phyloP scores from a whole-genome alignment of 92 coral and sea anemone genomes.

The Epizoanthus stellaris region DNA sequence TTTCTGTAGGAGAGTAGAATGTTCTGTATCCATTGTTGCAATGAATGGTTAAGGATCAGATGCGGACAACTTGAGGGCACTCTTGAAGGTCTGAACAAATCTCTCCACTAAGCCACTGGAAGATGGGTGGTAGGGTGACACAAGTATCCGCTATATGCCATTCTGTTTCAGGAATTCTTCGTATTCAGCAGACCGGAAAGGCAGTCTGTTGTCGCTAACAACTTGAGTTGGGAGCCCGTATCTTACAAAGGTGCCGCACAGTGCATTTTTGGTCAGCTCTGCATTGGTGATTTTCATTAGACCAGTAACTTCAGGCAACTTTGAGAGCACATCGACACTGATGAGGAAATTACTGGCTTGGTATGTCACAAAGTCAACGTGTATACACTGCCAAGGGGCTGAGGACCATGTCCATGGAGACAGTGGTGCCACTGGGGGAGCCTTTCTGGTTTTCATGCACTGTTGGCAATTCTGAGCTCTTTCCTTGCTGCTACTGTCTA shows the following conservation, averaged over 20 bases:
- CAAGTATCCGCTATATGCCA: slow-evolving; percentile 39
- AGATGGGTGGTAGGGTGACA: slow-evolving; percentile 58
- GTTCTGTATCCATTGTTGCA: no score
- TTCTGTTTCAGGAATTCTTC: slow-evolving; percentile 45
- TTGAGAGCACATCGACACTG: slow-evolving; percentile 53
- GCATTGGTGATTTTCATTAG: slow-evolving; percentile 55
- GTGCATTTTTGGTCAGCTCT: slow-evolving; percentile 41
- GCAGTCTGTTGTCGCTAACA: slow-evolving; percentile 56
- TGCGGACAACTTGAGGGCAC: no score
- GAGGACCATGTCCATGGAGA: neutral
- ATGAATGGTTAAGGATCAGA: no score
- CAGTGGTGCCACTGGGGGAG: slow-evolving; percentile 9
- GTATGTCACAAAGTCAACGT: slow-evolving; percentile 45
- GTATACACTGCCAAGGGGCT: slow-evolving; percentile 9
- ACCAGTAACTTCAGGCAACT: slow-evolving; percentile 63
- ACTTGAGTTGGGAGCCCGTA: slow-evolving; percentile 51
- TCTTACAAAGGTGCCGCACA: slow-evolving; percentile 40
- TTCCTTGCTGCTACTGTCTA: slow-evolving; percentile 18
- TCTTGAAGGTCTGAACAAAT: slow-evolving; percentile 55
- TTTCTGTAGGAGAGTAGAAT: no score
- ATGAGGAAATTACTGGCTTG: slow-evolving; percentile 39
- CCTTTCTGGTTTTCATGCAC: neutral
- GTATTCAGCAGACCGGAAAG: slow-evolving; percentile 51
- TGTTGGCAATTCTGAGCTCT: slow-evolving; percentile 17
- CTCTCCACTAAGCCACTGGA: slow-evolving; percentile 49